Conservation (phyloP, 1,140 invertebrate genomes). For the Cepaea nemoralis region DNA sequence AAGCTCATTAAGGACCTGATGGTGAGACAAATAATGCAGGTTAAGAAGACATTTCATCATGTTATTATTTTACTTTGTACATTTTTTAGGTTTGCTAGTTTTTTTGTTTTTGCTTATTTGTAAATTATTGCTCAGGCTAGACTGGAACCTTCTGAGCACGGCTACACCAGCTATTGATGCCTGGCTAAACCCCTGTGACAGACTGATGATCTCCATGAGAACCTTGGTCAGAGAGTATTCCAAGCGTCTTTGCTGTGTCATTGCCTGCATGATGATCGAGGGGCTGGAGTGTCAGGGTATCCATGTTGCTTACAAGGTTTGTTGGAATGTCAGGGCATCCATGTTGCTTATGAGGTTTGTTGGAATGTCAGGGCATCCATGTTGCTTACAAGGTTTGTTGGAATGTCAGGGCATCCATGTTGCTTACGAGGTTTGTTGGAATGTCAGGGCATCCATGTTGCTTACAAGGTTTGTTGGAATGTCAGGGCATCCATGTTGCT, state of each 20-base stretch:
- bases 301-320: slow-evolving; percentile 87
- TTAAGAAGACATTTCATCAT: too few species aligned
- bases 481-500: too few species aligned
- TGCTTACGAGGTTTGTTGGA: slow-evolving; percentile 92
- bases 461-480: slow-evolving; percentile 79
- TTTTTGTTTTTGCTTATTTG: too few species aligned
- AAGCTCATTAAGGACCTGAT: too few species aligned
- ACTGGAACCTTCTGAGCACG: slow-evolving; percentile 96
- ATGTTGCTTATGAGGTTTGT: too few species aligned
- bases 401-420: slow-evolving; percentile 76
- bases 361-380: slow-evolving; percentile 87
- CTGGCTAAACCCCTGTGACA: slow-evolving; percentile 95
- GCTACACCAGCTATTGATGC: slow-evolving; percentile 95
- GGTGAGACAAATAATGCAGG: too few species aligned
- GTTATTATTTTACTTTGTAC: too few species aligned
- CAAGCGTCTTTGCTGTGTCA: slow-evolving; percentile 84
- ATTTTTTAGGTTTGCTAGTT: too few species aligned
- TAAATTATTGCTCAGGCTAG: too few species aligned
- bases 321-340: background rate
- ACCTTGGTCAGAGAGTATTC: slow-evolving; percentile 69
- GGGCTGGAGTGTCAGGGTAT: slow-evolving; percentile 87
- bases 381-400: slow-evolving; percentile 83
- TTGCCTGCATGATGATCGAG: slow-evolving; percentile 94
- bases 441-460: slow-evolving; percentile 84
- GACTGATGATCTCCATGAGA: slow-evolving; percentile 78